Percentiles rank a stretch among this genome's conserved stretches.
phyloP scores from a whole-genome alignment of 2,888 invertebrate species.

The Scaptomyza parva region DNA sequence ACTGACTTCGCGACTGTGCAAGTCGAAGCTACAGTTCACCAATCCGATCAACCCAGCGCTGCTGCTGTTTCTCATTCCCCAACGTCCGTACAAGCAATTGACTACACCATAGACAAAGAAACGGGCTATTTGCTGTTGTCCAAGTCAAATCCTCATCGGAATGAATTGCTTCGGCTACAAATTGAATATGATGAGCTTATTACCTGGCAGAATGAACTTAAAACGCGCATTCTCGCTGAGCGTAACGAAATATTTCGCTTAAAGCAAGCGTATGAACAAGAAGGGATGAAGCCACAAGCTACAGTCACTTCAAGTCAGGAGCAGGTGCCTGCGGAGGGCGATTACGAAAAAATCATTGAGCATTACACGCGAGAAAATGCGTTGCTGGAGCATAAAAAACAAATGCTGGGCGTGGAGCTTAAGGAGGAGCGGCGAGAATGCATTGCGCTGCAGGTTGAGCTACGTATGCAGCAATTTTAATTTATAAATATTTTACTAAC shows the following conservation, averaged over 20 bases:
- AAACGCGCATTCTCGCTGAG: slow-evolving; percentile 90
- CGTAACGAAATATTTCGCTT: slow-evolving; percentile 90
- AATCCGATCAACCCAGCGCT: slow-evolving; percentile 57
- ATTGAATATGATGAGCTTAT: slow-evolving; percentile 89
- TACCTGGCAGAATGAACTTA: slow-evolving; percentile 89
- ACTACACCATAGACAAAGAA: slow-evolving; percentile 64
- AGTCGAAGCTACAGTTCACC: slow-evolving; percentile 32
- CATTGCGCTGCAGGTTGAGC: slow-evolving; percentile 89
- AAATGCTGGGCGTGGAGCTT: slow-evolving; percentile 88
- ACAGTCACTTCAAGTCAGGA: slow-evolving; percentile 6
- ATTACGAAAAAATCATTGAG: slow-evolving; percentile 86
- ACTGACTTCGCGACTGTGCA: slow-evolving; percentile 51
- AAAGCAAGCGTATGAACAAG: slow-evolving; percentile 85
- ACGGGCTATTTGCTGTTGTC: slow-evolving; percentile 86
- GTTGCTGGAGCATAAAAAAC: slow-evolving; percentile 89
- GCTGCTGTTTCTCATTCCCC: slow-evolving; percentile 7
- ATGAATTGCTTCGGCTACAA: slow-evolving; percentile 87
- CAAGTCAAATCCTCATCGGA: slow-evolving; percentile 86
- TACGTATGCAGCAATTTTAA: slow-evolving; percentile 84
- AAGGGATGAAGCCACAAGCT: slow-evolving; percentile 32
- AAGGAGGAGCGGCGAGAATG: slow-evolving; percentile 90
- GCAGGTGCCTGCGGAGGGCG: slow-evolving; percentile 61
- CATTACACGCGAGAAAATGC: slow-evolving; percentile 88
- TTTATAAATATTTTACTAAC: slow-evolving; percentile 19
- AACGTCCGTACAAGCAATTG: slow-evolving; percentile 10